phyloP scores from a whole-genome alignment of 2,113 vertebrate genomes.

The Pelodiscus sinensis region DNA sequence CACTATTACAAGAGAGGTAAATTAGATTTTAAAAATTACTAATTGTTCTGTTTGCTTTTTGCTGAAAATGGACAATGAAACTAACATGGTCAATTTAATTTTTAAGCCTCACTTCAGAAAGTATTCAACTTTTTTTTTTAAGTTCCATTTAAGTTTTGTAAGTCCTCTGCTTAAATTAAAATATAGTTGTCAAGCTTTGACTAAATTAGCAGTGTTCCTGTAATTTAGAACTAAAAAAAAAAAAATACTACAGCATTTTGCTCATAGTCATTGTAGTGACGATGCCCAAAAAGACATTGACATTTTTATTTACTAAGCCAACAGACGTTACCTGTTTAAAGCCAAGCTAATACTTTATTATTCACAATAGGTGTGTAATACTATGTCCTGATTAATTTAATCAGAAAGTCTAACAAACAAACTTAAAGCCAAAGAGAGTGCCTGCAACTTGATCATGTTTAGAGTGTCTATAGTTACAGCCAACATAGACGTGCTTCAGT shows the following conservation, averaged over 20 bases:
- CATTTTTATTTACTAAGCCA: background rate
- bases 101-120: background rate
- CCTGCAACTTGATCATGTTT: background rate
- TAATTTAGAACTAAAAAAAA: background rate
- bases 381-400: conserved; percentile 29
- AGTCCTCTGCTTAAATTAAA: background rate
- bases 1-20: too few relatives aligned
- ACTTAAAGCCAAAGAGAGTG: conserved; percentile 21
- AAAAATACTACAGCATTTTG: background rate
- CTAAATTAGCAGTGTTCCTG: background rate
- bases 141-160: background rate
- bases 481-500: conserved; percentile 19
- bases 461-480: conserved; percentile 37
- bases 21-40: too few relatives aligned
- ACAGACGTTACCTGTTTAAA: background rate
- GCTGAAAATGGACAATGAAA: background rate
- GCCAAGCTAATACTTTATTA: background rate
- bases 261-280: background rate
- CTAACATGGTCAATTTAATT: background rate
- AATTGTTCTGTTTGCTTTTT: background rate
- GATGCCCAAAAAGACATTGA: background rate
- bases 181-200: background rate
- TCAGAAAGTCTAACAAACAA: conserved; percentile 44
- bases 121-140: background rate
- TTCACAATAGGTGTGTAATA: background rate